phyloP scores from a whole-genome alignment of 2,797 vertebrate species.

The Dendrocincla fuliginosa region DNA sequence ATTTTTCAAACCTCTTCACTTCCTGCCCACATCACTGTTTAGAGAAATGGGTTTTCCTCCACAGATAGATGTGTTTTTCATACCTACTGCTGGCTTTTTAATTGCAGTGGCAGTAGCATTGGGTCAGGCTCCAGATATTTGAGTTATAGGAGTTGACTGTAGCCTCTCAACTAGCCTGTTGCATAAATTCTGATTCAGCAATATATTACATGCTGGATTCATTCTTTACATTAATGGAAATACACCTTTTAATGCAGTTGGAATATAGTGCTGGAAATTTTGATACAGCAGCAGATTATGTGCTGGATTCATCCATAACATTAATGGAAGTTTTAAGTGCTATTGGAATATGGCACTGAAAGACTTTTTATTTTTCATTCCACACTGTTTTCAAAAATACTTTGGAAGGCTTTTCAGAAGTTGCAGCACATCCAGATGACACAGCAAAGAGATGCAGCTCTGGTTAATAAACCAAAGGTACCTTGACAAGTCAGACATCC shows the following conservation, averaged over 20 bases:
- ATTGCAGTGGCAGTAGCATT: background rate
- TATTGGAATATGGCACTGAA: background rate
- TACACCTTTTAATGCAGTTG: constrained; percentile 41
- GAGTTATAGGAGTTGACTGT: constrained; percentile 31
- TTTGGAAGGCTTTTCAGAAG: constrained; percentile 15
- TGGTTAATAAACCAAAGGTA: background rate
- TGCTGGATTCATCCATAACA: constrained; percentile 44
- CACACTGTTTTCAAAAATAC: constrained; percentile 25
- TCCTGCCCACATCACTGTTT: constrained; percentile 29
- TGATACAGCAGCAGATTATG: constrained; percentile 61
- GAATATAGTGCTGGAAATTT: constrained; percentile 51
- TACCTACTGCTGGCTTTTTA: constrained; percentile 10
- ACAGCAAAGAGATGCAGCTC: constrained; percentile 26
- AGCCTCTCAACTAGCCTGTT: constrained; percentile 42
- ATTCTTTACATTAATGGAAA: constrained; percentile 62
- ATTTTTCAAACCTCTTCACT: constrained; percentile 55
- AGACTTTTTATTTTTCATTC: background rate
- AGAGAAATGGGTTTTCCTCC: constrained; percentile 39
- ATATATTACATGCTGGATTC: constrained; percentile 33
- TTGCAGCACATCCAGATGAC: constrained; percentile 29
- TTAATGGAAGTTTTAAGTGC: constrained; percentile 60
- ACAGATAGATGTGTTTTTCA: background rate
- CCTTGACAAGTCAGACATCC: background rate
- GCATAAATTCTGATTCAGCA: constrained; percentile 57
- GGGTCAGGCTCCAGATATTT: constrained; percentile 21